Conservation (phyloP, 2,888 invertebrate species). For the Philhelius pedissequus region DNA sequence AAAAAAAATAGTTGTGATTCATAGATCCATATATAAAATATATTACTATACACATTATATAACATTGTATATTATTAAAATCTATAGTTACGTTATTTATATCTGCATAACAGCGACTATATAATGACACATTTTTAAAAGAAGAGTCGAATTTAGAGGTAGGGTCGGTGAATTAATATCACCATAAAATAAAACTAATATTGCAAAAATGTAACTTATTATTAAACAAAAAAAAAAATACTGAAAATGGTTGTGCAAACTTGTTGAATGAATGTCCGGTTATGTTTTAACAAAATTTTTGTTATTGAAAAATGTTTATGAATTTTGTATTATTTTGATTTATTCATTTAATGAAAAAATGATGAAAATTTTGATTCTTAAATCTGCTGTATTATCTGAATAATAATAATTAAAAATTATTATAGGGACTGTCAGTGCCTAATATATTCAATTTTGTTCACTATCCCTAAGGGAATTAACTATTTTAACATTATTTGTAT, state of each 20-base stretch:
- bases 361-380: neutral
- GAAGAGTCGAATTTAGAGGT: slow-evolving; percentile 39
- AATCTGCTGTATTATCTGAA: neutral
- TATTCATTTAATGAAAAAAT: neutral
- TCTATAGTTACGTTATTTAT: slow-evolving; percentile 28
- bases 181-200: neutral
- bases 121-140: slow-evolving; percentile 21
- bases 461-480: too few relatives aligned
- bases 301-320: neutral
- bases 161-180: slow-evolving; percentile 25
- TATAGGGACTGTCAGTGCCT: neutral
- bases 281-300: slow-evolving; percentile 16
- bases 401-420: too few relatives aligned
- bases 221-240: slow-evolving; percentile 9
- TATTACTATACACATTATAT: neutral
- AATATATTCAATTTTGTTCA: neutral
- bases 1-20: slow-evolving; percentile 56
- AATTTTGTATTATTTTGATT: too few relatives aligned
- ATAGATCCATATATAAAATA: neutral
- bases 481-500: too few relatives aligned
- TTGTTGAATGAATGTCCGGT: slow-evolving; percentile 37
- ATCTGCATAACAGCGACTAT: neutral
- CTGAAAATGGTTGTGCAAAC: slow-evolving; percentile 61
- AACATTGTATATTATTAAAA: slow-evolving; percentile 17
- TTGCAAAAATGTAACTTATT: slow-evolving; percentile 11